These are phyloP conservation scores for Theonella swinhoei DNA, from an alignment of 37 sponge, comb jelly and placozoan species.

Conservation along the genomic window DNA sequence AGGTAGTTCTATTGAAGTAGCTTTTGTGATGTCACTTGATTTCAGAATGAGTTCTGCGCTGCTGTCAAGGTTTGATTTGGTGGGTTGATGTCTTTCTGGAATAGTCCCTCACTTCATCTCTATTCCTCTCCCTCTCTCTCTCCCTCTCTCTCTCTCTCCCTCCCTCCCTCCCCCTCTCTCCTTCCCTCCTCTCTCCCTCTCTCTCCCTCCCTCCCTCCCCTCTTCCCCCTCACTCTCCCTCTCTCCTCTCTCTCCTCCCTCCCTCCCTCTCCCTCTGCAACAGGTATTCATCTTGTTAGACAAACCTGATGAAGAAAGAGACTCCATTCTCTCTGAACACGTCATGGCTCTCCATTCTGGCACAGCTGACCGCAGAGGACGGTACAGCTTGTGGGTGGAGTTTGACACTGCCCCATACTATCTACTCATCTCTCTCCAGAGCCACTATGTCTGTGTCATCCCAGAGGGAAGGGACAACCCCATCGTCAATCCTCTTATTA, in stretches of 20 bases:
- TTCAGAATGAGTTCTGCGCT: constrained; percentile 88
- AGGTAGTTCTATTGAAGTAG: neutral
- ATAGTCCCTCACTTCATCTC: neutral
- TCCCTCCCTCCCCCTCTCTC: neutral
- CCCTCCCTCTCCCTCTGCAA: neutral
- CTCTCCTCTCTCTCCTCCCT: neutral
- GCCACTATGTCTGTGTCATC: neutral
- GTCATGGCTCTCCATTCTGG: constrained; percentile 91
- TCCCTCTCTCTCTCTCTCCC: neutral
- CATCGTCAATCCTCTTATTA: neutral
- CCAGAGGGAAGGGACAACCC: neutral
- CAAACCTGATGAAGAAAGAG: constrained; percentile 96
- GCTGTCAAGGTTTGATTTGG: constrained; percentile 93
- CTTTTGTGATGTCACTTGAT: neutral
- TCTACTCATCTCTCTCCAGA: neutral
- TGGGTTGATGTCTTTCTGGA: too few species aligned
- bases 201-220: neutral
- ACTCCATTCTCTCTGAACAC: constrained; percentile 88
- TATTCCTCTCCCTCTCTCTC: neutral
- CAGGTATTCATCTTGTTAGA: constrained; percentile 93
- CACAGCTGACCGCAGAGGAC: neutral
- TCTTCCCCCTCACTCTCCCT: neutral
- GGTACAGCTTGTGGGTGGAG: neutral
- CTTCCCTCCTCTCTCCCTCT: neutral
- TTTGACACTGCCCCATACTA: too few species aligned